Base-by-base conservation (phyloP, 2,113 vertebrate species). In the Progne subis region DNA sequence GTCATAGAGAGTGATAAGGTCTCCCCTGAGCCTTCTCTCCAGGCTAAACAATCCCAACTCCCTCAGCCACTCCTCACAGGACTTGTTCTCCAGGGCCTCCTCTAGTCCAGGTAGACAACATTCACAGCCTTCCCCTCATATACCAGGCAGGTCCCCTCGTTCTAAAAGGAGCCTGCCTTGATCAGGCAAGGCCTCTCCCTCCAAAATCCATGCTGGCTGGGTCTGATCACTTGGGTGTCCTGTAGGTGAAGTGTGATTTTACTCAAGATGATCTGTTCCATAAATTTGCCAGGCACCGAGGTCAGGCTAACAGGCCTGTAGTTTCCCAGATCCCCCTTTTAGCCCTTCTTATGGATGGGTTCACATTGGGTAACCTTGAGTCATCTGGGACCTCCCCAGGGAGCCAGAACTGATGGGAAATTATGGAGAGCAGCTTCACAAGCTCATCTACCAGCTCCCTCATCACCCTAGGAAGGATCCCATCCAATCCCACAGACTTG, bases 361-460 rank as follows among this genome's bases (percentile, higher is more conserved):
- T 82, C 32, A 44, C 25, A 2, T 4, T 71, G 67, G 67, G 12
- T 52, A 52, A 61, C 10, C 37, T 61, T 19, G 3, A 61, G 56
- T 53, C 32, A 37, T 63, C 47, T 37, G 47, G 8, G 67, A 53
- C 11, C 25, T 53, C 21, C 32, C 26, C 21, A 31, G 39, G 20
- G 13, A 72, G 57, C 17, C 47, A 14, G 20, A 26, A 26, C 32
- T 44, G 56, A 25, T 72, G 32, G 21, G 32, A 37, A 39, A 39
- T 63, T 9, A 37, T 5, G 17, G 21, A 46, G 20, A 32, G 6
- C 4, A 4, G 47, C 47, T 71, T 61, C 0, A 1, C 26, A 17
- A 46, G 32, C 57, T 46, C 26, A 37, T 46, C 32, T 53, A 39
- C 32, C 47, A 53, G 8, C 6, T 83, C 31, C 5, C 7, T 83